Evolutionary conservation across 2,888 invertebrate genomes (phyloP), one percentile per base, ranked within the genome.

Genomic region (Stenoptilia bipunctidactyla): DNA sequence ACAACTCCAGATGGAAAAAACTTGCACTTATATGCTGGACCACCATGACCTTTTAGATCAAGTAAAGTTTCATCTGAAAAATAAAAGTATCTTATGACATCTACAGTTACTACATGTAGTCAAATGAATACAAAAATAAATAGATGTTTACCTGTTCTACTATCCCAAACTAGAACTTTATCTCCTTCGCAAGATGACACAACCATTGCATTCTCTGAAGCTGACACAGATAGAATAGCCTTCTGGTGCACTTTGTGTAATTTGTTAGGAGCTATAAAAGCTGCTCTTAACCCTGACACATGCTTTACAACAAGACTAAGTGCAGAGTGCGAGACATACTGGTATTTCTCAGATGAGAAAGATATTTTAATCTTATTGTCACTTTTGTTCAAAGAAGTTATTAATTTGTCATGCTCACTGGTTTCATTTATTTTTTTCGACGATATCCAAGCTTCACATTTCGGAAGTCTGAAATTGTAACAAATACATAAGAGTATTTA

Each of bases 1-100:
- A 91, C 90, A 40, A 88, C 59, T 1, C 90, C 91, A 12, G 91
- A 91, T 15, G 91, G 92, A 52, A 92, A 92, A 58, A 90, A 90
- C 40, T 79, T 72, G 57, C 89, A 88, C 44, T 83, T 86, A 65
- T 90, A 90, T 3, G 89, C 85, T 45, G 91, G 90, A 37, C 89
- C 89, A 15, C 86, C 74, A 66, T 92, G 92, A 0, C 91, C 91
- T 49, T 84, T 74, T 39, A 91, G 58, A 42, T 74, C 71, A 38
- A 85, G 56, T 47, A 75, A 52, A 6, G 69, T 50, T 50, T 83
- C 82, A 66, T 71, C 85, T 84, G 47, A 13, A 59, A 66, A 34
- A 30, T 10, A 30, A 20, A 5, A 8, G 3, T 20, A 20, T 8
- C 3, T 56, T 83, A 60, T 51, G 65, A 37, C 9, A 27, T 34